Conservation (phyloP, 2,888 invertebrate species). For the Cryptus viduatorius region DNA sequence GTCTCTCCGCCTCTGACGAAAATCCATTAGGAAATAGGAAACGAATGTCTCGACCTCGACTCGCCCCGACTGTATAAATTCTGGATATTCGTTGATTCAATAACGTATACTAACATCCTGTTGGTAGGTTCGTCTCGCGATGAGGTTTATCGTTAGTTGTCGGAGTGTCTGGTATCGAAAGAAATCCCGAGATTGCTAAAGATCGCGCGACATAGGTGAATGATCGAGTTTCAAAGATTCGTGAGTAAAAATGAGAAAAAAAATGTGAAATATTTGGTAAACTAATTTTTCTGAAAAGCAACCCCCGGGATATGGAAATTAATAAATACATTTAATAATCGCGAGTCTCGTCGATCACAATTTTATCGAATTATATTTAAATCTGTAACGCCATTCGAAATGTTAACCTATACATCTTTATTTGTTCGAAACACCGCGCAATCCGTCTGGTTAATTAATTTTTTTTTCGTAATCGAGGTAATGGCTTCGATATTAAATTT, state of each 20-base stretch:
- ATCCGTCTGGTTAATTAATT: neutral
- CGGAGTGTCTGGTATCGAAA: no score
- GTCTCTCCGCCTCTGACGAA: conserved; percentile 28
- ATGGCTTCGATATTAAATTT: neutral
- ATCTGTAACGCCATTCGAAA: neutral
- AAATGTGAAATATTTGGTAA: neutral
- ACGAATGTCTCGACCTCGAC: conserved; percentile 56
- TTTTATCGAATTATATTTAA: conserved; percentile 17
- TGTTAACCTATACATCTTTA: neutral
- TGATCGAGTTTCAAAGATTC: neutral
- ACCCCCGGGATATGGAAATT: neutral
- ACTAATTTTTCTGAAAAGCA: conserved; percentile 1
- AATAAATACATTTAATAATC: neutral
- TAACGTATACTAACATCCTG: conserved; percentile 11
- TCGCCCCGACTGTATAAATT: conserved; percentile 32
- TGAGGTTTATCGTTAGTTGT: neutral
- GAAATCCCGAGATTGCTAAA: neutral
- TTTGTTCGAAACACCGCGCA: neutral
- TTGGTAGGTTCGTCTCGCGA: neutral
- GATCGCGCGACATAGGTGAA: neutral
- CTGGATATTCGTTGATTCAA: conserved; percentile 10
- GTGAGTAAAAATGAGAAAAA: neutral
- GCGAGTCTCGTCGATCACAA: neutral
- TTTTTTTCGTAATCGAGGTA: neutral
- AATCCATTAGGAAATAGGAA: conserved; percentile 73